A percentile compares a stretch with the other conserved stretches of the same genome.
phyloP scores from a whole-genome alignment of 2,888 invertebrate species.

The Spodoptera picta region DNA sequence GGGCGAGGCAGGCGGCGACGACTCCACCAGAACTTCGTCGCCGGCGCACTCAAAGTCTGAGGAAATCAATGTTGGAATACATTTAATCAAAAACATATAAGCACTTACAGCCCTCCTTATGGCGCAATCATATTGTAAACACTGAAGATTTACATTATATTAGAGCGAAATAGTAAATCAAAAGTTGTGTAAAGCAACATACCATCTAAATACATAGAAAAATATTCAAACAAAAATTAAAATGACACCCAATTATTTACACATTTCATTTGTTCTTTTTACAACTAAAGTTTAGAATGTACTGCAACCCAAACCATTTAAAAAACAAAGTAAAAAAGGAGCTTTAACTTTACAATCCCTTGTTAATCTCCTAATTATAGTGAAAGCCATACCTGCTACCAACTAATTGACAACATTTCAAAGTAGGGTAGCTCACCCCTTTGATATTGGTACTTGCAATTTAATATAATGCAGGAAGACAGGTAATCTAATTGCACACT shows the following conservation, averaged over 20 bases:
- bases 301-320: too few relatives aligned
- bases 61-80: conserved; percentile 48
- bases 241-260: too few relatives aligned
- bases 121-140: too few relatives aligned
- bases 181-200: too few relatives aligned
- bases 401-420: conserved; percentile 48
- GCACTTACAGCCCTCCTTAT: too few relatives aligned
- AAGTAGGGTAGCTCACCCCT: conserved; percentile 50
- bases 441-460: conserved; percentile 36
- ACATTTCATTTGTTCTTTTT: too few relatives aligned
- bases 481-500: conserved; percentile 9
- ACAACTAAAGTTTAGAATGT: too few relatives aligned
- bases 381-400: conserved; percentile 52
- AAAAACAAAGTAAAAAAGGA: conserved; percentile 8
- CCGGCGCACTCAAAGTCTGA: conserved; percentile 87
- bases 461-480: conserved; percentile 37
- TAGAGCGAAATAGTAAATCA: too few relatives aligned
- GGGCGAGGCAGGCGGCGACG: conserved; percentile 84
- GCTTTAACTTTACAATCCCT: conserved; percentile 17
- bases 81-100: conserved; percentile 22
- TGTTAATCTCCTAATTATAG: conserved; percentile 41
- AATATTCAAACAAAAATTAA: too few relatives aligned
- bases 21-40: conserved; percentile 87
- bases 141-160: too few relatives aligned
- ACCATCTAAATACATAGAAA: too few relatives aligned